Base-by-base conservation (phyloP, 2,888 invertebrate species). In the Venustoraphidia nigricollis region DNA sequence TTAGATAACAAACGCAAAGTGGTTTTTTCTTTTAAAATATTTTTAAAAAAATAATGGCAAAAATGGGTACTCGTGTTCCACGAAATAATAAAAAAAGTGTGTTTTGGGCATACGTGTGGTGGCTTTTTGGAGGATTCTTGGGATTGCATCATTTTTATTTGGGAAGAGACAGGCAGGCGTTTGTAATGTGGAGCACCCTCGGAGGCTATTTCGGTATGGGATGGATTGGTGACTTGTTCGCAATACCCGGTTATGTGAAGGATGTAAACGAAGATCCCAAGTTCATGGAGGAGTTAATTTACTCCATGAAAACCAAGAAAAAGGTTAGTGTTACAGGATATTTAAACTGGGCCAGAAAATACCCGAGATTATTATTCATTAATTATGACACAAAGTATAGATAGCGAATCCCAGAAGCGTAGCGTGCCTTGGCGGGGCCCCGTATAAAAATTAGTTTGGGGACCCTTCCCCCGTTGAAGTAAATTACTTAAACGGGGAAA, bases 111-210 rank as follows among this genome's bases (percentile, higher is more conserved):
- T 96, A 94, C 61, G 51, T 93, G 1, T 68, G 83, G 39, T 96
- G 94, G 94, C 59, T 92, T 0, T 75, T 90, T 55, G 90, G 91
- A 13, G 96, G 96, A 5, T 66, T 87, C 57, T 81, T 90, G 56
- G 95, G 95, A 0, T 67, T 87, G 6, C 96, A 96, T 66, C 91
- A 94, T 62, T 78, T 95, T 59, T 96, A 96, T 66, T 70, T 96
- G 53, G 77, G 81, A 47, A 73, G 95, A 49, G 91, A 94, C 65
- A 74, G 81, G 17, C 96, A 96, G 58, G 95, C 90, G 0, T 87
- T 95, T 61, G 72, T 93, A 1, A 91, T 88, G 79, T 87, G 88
- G 80, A 81, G 82, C 50, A 89, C 91, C 0, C 67, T 89, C 13
- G 93, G 88, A 1, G 93, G 93, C 4, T 89, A 87, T 60, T 72